Percentiles rank a stretch among this genome's conserved stretches.
Evolutionary conservation across 2,113 vertebrate genomes (phyloP).

Genomic region (Hippocampus barbouri): DNA sequence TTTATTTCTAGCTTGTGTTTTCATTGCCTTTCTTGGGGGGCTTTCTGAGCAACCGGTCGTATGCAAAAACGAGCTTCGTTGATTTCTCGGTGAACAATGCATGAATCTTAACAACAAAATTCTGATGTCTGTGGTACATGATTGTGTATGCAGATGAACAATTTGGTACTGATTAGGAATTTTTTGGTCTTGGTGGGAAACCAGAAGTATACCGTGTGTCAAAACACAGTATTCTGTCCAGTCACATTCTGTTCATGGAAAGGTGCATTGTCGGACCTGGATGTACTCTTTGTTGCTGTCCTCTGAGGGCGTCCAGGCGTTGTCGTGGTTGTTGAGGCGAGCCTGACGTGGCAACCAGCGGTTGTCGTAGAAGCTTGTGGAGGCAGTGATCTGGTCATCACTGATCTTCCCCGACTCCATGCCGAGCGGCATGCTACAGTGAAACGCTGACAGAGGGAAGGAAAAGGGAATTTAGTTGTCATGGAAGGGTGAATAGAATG

Average conservation of each 20-base stretch:
- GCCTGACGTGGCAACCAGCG: slow-evolving; percentile 90
- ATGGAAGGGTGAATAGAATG: not conserved
- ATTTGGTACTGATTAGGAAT: not conserved
- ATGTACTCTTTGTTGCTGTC: slow-evolving; percentile 95
- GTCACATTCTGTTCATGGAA: not conserved
- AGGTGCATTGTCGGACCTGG: slow-evolving; percentile 73
- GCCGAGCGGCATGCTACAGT: slow-evolving; percentile 87
- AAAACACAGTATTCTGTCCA: not conserved
- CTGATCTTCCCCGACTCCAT: slow-evolving; percentile 95
- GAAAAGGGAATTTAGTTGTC: not conserved
- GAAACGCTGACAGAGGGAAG: slow-evolving; percentile 74
- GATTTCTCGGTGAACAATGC: not conserved
- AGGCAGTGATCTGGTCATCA: slow-evolving; percentile 89
- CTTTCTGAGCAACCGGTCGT: not conserved
- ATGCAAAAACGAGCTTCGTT: not conserved
- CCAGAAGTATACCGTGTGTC: not conserved
- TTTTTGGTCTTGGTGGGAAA: not conserved
- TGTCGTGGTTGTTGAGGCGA: slow-evolving; percentile 90
- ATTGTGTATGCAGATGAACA: not conserved
- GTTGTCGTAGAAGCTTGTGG: slow-evolving; percentile 84
- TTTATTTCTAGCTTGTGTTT: not conserved
- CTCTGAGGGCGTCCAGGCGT: slow-evolving; percentile 91
- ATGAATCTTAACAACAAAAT: not conserved
- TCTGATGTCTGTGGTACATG: not conserved
- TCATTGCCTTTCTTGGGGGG: not conserved